Evolutionary conservation across 2,888 invertebrate genomes (phyloP).

Genomic region (Drosophila anomalipes): DNA sequence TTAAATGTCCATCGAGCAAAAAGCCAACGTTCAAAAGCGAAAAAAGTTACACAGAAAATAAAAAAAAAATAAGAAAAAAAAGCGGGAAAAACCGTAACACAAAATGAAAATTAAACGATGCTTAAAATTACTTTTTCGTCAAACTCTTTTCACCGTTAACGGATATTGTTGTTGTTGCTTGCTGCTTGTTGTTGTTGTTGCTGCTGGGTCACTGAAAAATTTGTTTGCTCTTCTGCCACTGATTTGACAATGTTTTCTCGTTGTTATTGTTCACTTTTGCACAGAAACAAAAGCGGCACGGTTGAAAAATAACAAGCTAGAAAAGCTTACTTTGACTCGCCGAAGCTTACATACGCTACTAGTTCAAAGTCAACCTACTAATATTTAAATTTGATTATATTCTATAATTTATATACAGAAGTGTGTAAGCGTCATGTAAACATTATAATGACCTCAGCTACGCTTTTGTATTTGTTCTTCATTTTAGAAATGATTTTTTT

Average conservation of each 20-base stretch:
- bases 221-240: conserved; percentile 40
- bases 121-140: conserved; percentile 82
- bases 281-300: conserved; percentile 28
- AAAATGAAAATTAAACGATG: conserved; percentile 82
- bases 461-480: neutral
- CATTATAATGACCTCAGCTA: neutral
- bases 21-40: conserved; percentile 36
- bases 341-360: neutral
- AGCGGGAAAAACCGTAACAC: conserved; percentile 51
- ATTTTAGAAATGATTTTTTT: neutral
- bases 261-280: conserved; percentile 14
- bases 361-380: neutral
- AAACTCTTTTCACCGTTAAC: conserved; percentile 66
- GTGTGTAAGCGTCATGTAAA: too few species aligned
- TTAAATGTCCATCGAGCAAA: conserved; percentile 68
- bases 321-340: neutral
- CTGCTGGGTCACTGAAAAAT: conserved; percentile 47
- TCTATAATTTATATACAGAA: neutral
- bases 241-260: conserved; percentile 9
- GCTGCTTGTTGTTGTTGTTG: conserved; percentile 4
- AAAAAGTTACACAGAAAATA: conserved; percentile 46
- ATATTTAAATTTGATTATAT: neutral
- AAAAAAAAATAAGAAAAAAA: neutral
- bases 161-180: conserved; percentile 27
- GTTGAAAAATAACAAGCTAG: conserved; percentile 4